Percentiles rank a stretch among this genome's conserved stretches.
These are phyloP conservation scores for Protaetia brevitarsis DNA, from an alignment of 1,140 invertebrate species.

Conservation along the genomic window DNA sequence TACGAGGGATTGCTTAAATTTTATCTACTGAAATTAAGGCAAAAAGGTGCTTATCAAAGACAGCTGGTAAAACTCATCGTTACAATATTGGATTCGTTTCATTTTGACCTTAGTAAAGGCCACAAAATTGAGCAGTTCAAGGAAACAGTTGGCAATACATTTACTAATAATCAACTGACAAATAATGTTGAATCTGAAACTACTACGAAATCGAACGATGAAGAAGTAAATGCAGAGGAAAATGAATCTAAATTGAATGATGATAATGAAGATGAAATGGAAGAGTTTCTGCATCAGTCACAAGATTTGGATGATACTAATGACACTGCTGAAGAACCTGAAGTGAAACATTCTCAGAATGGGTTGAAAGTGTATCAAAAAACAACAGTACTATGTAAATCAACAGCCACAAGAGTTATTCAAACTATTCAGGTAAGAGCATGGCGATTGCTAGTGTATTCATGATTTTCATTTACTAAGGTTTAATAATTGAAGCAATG, in stretches of 20 bases:
- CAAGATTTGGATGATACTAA: constrained; percentile 33
- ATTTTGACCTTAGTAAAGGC: constrained; percentile 80
- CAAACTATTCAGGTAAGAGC: constrained; percentile 53
- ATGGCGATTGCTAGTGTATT: not conserved
- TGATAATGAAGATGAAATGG: constrained; percentile 37
- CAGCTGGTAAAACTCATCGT: constrained; percentile 78
- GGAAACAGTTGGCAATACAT: constrained; percentile 32
- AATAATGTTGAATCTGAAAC: constrained; percentile 38
- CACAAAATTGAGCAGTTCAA: constrained; percentile 43
- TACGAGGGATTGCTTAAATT: constrained; percentile 78
- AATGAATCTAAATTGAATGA: constrained; percentile 36
- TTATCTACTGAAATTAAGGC: constrained; percentile 73
- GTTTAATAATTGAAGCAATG: no score
- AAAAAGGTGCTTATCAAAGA: constrained; percentile 72
- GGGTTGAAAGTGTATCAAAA: constrained; percentile 54
- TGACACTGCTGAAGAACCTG: constrained; percentile 41
- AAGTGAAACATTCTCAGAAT: constrained; percentile 37
- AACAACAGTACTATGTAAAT: constrained; percentile 60
- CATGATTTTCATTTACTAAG: no score
- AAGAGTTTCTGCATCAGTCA: constrained; percentile 29
- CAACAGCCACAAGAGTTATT: constrained; percentile 72
- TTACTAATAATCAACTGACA: constrained; percentile 38
- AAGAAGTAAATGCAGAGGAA: constrained; percentile 39
- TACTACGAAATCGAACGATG: constrained; percentile 21
- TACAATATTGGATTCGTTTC: constrained; percentile 84